Conservation (phyloP, 2,797 vertebrate species). For the Carcharodon carcharias region DNA sequence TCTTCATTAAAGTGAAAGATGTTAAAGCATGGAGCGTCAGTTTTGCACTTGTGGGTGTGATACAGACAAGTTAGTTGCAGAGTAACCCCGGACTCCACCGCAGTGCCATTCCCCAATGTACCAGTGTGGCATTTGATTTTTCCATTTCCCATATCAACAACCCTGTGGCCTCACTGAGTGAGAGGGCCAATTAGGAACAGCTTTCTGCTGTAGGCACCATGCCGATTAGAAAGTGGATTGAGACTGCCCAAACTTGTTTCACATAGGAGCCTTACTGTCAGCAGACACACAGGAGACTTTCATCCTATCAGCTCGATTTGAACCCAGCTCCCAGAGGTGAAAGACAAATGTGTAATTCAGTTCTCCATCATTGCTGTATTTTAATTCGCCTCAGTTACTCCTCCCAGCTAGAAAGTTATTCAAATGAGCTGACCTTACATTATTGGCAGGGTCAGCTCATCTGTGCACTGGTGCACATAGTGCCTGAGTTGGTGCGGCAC, state of each 20-base stretch:
- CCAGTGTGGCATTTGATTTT: neutral
- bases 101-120: neutral
- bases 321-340: slow-evolving; percentile 23
- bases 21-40: neutral
- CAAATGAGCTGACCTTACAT: slow-evolving; percentile 29
- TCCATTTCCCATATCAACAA: slow-evolving; percentile 13
- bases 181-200: slow-evolving; percentile 28
- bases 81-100: neutral
- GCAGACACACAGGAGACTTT: slow-evolving; percentile 32
- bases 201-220: slow-evolving; percentile 26
- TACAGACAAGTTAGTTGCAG: neutral
- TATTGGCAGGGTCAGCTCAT: slow-evolving; percentile 29
- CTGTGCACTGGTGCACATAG: slow-evolving; percentile 24
- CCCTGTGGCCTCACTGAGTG: slow-evolving; percentile 18
- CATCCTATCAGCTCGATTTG: slow-evolving; percentile 18
- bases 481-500: neutral
- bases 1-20: slow-evolving; percentile 10
- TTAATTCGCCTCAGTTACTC: slow-evolving; percentile 31
- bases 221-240: slow-evolving; percentile 36
- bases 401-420: slow-evolving; percentile 29
- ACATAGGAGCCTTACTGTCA: neutral
- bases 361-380: slow-evolving; percentile 19
- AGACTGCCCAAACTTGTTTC: slow-evolving; percentile 28
- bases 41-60: neutral
- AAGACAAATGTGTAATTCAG: slow-evolving; percentile 17